phyloP scores from a whole-genome alignment of 2,113 vertebrate species.

The Notothenia rossii region DNA sequence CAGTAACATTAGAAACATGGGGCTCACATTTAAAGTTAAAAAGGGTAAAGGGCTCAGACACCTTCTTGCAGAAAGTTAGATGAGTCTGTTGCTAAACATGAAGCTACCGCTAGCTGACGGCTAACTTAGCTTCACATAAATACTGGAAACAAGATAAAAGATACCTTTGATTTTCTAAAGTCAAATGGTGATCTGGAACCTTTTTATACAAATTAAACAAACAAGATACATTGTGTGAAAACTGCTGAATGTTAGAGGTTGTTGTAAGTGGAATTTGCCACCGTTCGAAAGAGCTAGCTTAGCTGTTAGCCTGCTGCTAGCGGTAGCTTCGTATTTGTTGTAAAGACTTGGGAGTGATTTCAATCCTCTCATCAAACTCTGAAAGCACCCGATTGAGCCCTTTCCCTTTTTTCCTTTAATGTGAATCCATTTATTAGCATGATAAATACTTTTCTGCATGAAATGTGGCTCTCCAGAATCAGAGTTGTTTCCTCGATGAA shows the following conservation, averaged over 20 bases:
- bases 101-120: neutral
- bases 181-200: neutral
- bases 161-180: neutral
- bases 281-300: neutral
- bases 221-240: neutral
- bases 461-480: neutral
- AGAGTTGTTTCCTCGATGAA: neutral
- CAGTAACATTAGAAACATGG: too few relatives aligned
- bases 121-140: neutral
- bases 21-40: too few relatives aligned
- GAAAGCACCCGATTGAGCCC: neutral
- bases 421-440: neutral
- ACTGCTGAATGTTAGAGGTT: neutral
- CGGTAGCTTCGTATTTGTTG: neutral
- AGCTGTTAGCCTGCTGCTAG: neutral
- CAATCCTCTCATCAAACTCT: neutral
- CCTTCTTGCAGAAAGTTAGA: neutral
- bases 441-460: neutral
- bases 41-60: too few relatives aligned
- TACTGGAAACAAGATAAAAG: neutral
- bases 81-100: neutral
- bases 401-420: neutral
- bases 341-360: neutral
- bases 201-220: neutral
- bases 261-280: neutral